Evolutionary conservation across 2,797 vertebrate genomes (phyloP), one percentile per base, ranked within the genome.

Genomic region (Eupleurogrammus muticus): DNA sequence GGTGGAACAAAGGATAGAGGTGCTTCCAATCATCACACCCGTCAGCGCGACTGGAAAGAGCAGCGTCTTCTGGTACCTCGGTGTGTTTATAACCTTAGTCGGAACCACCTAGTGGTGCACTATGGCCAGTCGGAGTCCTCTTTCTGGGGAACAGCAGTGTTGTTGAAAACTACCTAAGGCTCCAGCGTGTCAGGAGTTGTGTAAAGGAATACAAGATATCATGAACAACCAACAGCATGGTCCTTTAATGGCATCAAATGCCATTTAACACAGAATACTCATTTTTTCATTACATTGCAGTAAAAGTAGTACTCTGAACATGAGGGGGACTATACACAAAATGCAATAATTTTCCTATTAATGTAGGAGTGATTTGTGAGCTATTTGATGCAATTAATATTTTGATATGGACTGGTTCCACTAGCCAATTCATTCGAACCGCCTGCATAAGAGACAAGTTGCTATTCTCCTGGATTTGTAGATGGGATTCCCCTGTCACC

Each of bases 381-480:
- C 28, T 28, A 28, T 28, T 84, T 77, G 73, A 58, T 75, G 75
- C 68, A 86, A 76, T 83, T 87, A 80, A 71, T 70, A 85, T 82
- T 81, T 83, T 42, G 58, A 76, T 63, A 81, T 84, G 77, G 71
- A 66, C 64, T 35, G 38, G 78, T 52, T 87, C 68, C 79, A 77
- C 10, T 23, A 73, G 77, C 60, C 8, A 59, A n/a, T 77, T 84
- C 73, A 54, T 79, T 51, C 38, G 66, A 77, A 42, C 73, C 62
- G 21, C 53, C 77, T 73, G 66, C 66, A 59, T 56, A 56, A 40
- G 47, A 63, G 58, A 65, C 57, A 60, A 65, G 62, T 67, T 38
- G 11, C 50, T 78, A 16, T 70, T 81, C 44, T 59, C 51, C 16
- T 48, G 51, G 69, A 78, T 53, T 10, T 61, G 1, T 34, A 9